phyloP scores from a whole-genome alignment of 2,888 invertebrate species.

The Amphimallon solstitiale region DNA sequence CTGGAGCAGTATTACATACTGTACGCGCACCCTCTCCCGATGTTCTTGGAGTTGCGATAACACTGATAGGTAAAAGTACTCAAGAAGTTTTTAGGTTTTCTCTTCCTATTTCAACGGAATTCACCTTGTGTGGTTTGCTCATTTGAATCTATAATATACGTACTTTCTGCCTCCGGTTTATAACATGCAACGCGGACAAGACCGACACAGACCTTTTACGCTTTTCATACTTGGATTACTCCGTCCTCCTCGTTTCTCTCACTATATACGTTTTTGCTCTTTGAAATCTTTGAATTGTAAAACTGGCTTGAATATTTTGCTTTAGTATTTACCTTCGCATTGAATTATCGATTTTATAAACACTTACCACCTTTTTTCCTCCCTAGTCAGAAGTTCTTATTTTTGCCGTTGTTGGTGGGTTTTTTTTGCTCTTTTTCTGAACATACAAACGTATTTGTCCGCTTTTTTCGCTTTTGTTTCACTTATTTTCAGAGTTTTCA shows the following conservation, averaged over 20 bases:
- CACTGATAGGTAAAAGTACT: constrained; percentile 46
- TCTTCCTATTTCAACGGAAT: constrained; percentile 43
- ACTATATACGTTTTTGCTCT: neutral
- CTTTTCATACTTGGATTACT: neutral
- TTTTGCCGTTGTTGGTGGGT: neutral
- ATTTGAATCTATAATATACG: constrained; percentile 45
- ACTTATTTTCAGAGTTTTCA: neutral
- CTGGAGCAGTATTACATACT: constrained; percentile 40
- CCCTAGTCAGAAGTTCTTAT: neutral
- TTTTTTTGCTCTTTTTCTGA: neutral
- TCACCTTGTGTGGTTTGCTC: constrained; percentile 44
- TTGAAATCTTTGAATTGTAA: constrained; percentile 15
- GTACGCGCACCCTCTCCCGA: neutral
- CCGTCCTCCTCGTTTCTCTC: neutral
- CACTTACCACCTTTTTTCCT: constrained; percentile 10
- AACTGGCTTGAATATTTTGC: constrained; percentile 13
- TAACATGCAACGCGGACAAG: too few relatives aligned
- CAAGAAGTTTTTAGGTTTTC: constrained; percentile 43
- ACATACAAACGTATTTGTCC: neutral
- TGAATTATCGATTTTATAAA: constrained; percentile 35
- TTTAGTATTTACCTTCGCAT: constrained; percentile 12
- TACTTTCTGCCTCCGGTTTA: neutral
- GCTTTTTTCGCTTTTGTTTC: neutral
- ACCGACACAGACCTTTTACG: neutral
- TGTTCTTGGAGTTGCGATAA: constrained; percentile 46